Evolutionary conservation across 2,113 vertebrate species (phyloP).

Genomic region (Talpa occidentalis): DNA sequence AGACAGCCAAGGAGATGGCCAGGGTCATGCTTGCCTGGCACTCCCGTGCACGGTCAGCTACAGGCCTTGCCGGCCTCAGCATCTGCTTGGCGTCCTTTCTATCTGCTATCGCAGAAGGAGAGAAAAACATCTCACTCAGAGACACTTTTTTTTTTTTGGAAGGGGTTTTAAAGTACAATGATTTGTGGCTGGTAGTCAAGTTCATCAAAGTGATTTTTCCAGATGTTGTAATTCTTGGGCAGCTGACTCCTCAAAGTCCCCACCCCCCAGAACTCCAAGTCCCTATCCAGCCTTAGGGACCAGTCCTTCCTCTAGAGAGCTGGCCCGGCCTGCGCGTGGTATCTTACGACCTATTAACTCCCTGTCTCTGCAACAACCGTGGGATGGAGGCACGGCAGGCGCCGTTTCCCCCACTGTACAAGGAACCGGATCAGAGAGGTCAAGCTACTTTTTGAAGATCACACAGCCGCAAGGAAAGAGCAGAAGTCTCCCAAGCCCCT

Average conservation of each 20-base stretch:
- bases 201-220: conserved; percentile 47
- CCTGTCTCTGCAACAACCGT: background rate
- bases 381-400: background rate
- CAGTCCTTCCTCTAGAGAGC: rapidly evolving
- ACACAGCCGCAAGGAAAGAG: background rate
- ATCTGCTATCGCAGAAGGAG: background rate
- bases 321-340: rapidly evolving
- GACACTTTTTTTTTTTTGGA: background rate
- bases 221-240: conserved; percentile 26
- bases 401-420: background rate
- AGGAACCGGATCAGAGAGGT: background rate
- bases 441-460: background rate
- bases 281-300: background rate
- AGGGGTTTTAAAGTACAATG: conserved; percentile 7
- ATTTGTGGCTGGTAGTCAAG: conserved; percentile 10
- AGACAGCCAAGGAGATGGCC: background rate
- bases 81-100: background rate
- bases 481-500: background rate
- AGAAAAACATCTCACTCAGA: background rate
- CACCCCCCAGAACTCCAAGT: background rate
- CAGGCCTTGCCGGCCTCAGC: background rate
- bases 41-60: rapidly evolving
- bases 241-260: background rate
- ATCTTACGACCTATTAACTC: background rate
- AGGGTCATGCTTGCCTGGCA: rapidly evolving